phyloP scores from a whole-genome alignment of 2,113 vertebrate species.

The Chionodraco myersi region DNA sequence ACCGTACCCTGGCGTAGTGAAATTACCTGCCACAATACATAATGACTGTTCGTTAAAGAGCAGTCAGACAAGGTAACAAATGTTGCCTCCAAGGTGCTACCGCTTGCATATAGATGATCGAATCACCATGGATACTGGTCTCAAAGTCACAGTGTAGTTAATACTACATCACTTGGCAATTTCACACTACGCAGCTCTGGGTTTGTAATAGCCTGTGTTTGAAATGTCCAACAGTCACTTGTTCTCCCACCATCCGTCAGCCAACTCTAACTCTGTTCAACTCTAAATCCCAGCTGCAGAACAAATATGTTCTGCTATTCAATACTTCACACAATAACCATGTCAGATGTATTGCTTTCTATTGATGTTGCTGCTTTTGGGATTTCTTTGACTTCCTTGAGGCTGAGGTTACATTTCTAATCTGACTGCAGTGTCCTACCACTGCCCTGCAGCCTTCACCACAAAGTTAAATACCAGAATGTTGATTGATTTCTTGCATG shows the following conservation, averaged over 20 bases:
- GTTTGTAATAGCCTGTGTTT: conserved; percentile 44
- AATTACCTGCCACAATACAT: conserved; percentile 17
- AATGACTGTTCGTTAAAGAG: conserved; percentile 27
- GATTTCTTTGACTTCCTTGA: background rate
- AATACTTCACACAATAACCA: background rate
- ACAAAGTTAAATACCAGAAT: background rate
- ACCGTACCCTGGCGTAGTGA: conserved; percentile 20
- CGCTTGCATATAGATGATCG: conserved; percentile 27
- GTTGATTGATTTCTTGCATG: background rate
- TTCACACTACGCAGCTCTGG: conserved; percentile 58
- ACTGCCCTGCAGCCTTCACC: background rate
- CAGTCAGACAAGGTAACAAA: conserved; percentile 25
- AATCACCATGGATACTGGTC: conserved; percentile 43
- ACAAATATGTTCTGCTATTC: conserved; percentile 5
- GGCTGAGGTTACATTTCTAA: background rate
- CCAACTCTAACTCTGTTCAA: background rate
- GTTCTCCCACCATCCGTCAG: conserved; percentile 6
- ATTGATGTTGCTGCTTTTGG: background rate
- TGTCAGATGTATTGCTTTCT: background rate
- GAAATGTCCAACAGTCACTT: conserved; percentile 29
- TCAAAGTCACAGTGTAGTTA: conserved; percentile 42
- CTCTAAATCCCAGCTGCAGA: conserved; percentile 9
- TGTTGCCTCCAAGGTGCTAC: background rate
- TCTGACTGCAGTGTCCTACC: background rate
- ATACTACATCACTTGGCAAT: conserved; percentile 48